phyloP scores from a whole-genome alignment of 2,797 vertebrate genomes.

The Pangasius mekongensis region DNA sequence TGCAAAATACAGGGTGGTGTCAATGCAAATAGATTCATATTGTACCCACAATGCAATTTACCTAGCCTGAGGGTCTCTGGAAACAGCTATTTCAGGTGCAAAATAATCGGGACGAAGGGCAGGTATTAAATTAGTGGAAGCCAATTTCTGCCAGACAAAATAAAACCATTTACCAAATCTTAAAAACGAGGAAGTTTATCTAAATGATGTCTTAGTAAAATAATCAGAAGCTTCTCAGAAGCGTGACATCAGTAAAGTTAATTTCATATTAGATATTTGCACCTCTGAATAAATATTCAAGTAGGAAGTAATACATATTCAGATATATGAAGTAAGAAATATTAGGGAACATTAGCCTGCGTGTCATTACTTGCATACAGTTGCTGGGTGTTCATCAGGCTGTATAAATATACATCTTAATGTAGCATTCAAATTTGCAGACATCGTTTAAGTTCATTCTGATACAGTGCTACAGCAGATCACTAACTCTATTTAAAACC shows the following conservation, averaged over 20 bases:
- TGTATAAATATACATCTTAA: constrained; percentile 4
- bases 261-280: background rate
- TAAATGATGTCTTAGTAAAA: background rate
- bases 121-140: background rate
- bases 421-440: background rate
- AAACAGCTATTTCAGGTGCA: background rate
- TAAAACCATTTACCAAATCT: background rate
- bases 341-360: background rate
- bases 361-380: constrained; percentile 10
- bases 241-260: background rate
- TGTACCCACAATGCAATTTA: background rate
- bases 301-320: background rate
- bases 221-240: background rate
- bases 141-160: background rate
- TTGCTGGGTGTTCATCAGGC: background rate
- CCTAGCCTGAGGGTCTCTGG: background rate
- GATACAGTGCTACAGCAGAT: constrained; percentile 4
- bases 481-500: constrained; percentile 54
- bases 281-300: background rate
- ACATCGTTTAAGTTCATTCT: constrained; percentile 15
- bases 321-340: background rate
- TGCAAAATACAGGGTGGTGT: background rate
- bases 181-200: background rate
- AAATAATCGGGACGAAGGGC: background rate
- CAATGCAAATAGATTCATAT: background rate